Percentiles rank a stretch among this genome's conserved stretches.
Evolutionary conservation across 2,797 vertebrate genomes (phyloP).

Genomic region (Mastacembelus armatus): DNA sequence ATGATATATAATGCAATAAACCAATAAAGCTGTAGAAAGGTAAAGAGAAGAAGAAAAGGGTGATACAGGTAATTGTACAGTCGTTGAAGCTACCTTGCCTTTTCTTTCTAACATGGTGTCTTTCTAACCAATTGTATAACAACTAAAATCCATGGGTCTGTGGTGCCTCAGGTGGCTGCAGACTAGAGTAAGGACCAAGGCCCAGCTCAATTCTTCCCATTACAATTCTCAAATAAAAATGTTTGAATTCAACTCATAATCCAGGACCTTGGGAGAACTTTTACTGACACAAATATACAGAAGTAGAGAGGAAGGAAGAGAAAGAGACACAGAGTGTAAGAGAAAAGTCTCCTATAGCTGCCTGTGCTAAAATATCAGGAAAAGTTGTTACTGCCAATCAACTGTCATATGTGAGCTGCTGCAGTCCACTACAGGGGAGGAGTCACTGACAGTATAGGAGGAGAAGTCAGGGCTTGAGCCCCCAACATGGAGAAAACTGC

Average conservation of each 20-base stretch:
- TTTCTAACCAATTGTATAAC: conserved; percentile 17
- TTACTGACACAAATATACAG: conserved; percentile 41
- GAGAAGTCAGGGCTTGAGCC: conserved; percentile 44
- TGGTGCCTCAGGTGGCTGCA: conserved; percentile 30
- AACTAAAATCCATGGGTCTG: conserved; percentile 30
- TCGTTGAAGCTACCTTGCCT: conserved; percentile 15
- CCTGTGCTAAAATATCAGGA: conserved; percentile 36
- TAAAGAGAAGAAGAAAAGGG: conserved; percentile 32
- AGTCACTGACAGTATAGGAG: conserved; percentile 18
- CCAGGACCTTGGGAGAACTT: conserved; percentile 49
- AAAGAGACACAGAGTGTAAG: conserved; percentile 3
- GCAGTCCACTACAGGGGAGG: conserved; percentile 29
- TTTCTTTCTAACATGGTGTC: conserved; percentile 18
- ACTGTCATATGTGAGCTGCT: conserved; percentile 7
- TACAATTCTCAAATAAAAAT: conserved; percentile 49
- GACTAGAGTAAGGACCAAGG: conserved; percentile 28
- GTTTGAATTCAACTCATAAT: conserved; percentile 54
- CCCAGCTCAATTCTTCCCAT: conserved; percentile 9
- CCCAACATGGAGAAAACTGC: conserved; percentile 44
- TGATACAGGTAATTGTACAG: conserved; percentile 23
- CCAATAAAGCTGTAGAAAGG: conserved; percentile 26
- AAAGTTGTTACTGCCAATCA: conserved; percentile 41
- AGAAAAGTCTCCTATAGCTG: conserved; percentile 2
- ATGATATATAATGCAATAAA: conserved; percentile 58
- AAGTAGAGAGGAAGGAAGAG: conserved; percentile 28